These are phyloP conservation scores for Eulemur macaco DNA, from an alignment of 2,113 vertebrate genomes.

Conservation along the genomic window DNA sequence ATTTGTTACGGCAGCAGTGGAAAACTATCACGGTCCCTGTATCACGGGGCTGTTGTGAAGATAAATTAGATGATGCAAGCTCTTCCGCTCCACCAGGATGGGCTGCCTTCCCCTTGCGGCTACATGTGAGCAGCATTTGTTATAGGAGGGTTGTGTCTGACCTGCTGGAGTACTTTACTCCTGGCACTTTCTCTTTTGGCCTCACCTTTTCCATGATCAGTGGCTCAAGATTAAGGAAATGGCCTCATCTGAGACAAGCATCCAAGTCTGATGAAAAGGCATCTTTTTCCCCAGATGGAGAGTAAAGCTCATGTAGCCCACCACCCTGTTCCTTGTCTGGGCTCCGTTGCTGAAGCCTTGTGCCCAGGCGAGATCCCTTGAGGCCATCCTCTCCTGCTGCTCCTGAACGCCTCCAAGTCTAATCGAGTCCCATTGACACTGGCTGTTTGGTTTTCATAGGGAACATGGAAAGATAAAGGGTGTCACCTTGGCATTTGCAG, in stretches of 20 bases:
- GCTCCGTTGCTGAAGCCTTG: neutral
- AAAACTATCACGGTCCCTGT: fast-evolving
- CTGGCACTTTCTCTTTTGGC: neutral
- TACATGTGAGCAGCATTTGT: fast-evolving
- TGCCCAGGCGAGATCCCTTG: neutral
- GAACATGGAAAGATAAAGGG: neutral
- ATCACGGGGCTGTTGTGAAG: neutral
- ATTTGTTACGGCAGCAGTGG: neutral
- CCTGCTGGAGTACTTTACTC: neutral
- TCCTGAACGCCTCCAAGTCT: neutral
- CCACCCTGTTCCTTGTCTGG: neutral
- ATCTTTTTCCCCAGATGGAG: neutral
- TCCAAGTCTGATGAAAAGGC: neutral
- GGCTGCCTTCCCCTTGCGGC: neutral
- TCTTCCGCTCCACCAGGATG: neutral
- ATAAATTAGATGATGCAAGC: fast-evolving
- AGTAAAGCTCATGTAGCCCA: neutral
- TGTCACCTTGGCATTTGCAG: neutral
- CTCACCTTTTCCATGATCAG: neutral
- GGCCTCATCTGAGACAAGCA: neutral
- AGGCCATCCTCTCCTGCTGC: neutral
- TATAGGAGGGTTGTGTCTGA: neutral
- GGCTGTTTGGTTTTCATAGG: neutral
- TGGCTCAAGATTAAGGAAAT: neutral
- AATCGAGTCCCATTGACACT: neutral